Evolutionary conservation across 2,888 invertebrate species (phyloP).

Genomic region (Dendrolimus pini): DNA sequence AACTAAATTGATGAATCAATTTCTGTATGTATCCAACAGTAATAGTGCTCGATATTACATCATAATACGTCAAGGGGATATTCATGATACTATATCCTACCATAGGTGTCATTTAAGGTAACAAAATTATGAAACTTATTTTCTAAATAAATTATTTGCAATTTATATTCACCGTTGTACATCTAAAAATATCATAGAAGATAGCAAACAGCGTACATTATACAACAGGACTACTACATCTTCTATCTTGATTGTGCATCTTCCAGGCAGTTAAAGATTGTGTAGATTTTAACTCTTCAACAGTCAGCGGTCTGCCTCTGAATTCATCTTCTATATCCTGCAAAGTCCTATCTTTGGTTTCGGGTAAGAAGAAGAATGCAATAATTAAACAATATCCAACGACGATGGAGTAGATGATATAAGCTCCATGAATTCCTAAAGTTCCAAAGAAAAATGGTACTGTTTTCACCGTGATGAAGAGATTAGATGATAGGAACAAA

Average conservation of each 20-base stretch:
- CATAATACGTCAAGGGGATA: too few relatives aligned
- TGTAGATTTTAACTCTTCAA: constrained; percentile 35
- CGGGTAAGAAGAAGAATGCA: constrained; percentile 43
- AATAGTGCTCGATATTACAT: too few relatives aligned
- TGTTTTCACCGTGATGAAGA: constrained; percentile 51
- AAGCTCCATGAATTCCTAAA: constrained; percentile 42
- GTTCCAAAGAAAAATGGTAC: constrained; percentile 35
- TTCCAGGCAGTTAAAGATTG: constrained; percentile 37
- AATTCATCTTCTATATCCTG: constrained; percentile 62
- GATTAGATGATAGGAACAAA: constrained; percentile 39
- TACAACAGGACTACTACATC: constrained; percentile 35
- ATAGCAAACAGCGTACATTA: constrained; percentile 2
- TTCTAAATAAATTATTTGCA: too few relatives aligned
- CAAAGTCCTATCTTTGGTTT: constrained; percentile 56
- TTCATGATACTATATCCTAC: too few relatives aligned
- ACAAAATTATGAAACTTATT: too few relatives aligned
- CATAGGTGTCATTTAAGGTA: too few relatives aligned
- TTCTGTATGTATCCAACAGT: too few relatives aligned
- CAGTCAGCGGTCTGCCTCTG: constrained; percentile 34
- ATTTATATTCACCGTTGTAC: too few relatives aligned
- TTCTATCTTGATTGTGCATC: constrained; percentile 26
- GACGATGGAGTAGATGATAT: constrained; percentile 34
- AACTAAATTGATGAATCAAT: too few relatives aligned
- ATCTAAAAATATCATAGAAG: too few relatives aligned
- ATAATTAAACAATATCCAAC: constrained; percentile 40